Base-by-base conservation (phyloP, 1,140 invertebrate genomes). In the Saccostrea cuccullata region DNA sequence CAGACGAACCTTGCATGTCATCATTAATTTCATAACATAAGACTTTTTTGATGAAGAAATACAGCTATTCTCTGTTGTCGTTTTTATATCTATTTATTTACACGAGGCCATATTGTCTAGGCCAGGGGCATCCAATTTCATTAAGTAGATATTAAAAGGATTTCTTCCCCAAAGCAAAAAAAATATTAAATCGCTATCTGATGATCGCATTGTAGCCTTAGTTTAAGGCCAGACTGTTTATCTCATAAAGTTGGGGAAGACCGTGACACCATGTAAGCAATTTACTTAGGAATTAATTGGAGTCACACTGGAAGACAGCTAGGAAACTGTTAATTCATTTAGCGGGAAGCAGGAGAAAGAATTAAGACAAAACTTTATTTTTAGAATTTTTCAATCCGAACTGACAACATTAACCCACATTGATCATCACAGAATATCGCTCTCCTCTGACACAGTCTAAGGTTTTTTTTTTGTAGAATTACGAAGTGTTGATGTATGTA, bases 401-500 rank as follows among this genome's bases (percentile, higher is more conserved):
- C 26, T 26, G 8, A 30, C 70, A 77, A 77, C 70, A 77, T 36
- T 77, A 77, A 77, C 26, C 58, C 26, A 77, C 23, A 77, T 30
- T 36, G 26, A 77, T 77, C 70, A 77, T 77, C 70, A 30, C 70
- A 30, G 70, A 77, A 77, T 77, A 77, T 77, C 58, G 17, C 58
- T 20, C 60, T 36, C 23, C 8, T 77, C 26, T 64, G 17, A 64
- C 58, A 64, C 6, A n/a, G 17, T 64, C 15, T 64, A 20, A 0
- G 15, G 58, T 20, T 73, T 30, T 23, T 73, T 77, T 77, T 77
- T 77, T 26, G 70, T 77, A 30, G 70, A 77, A 36, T 77, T 77
- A 77, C 70, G 70, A 77, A 77, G 70, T 77, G 70, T 77, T 77
- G 70, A 77, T 77, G 30, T 77, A 77, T 77, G 70, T 77, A 77